These are phyloP conservation scores for Acanthiza pusilla DNA, from an alignment of 2,797 vertebrate species.

Conservation along the genomic window DNA sequence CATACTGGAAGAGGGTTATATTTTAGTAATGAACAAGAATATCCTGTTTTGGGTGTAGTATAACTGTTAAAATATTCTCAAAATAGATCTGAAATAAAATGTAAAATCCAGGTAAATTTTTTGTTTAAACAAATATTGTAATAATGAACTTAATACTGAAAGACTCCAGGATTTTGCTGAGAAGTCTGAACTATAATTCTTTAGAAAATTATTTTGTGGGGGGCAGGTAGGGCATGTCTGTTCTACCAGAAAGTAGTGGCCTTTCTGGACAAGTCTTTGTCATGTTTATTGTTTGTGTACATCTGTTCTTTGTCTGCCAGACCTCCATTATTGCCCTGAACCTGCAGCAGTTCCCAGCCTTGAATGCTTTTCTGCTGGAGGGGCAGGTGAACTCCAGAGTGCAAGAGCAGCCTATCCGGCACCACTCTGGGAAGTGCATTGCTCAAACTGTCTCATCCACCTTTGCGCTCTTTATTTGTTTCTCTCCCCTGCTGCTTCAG, in stretches of 20 bases:
- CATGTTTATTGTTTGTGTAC: fast-evolving
- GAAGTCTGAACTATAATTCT: not conserved
- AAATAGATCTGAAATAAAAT: not conserved
- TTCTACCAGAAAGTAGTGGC: not conserved
- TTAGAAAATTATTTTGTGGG: not conserved
- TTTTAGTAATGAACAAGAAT: not conserved
- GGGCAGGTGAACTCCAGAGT: not conserved
- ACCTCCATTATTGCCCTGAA: fast-evolving
- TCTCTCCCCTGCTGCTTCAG: conserved; percentile 34
- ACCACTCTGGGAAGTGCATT: not conserved
- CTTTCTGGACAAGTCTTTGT: not conserved
- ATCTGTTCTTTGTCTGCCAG: not conserved
- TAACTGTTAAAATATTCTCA: not conserved
- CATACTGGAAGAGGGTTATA: fast-evolving
- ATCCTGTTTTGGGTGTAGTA: not conserved
- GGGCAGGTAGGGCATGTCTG: too few species aligned
- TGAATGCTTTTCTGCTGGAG: not conserved
- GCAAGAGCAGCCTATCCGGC: not conserved
- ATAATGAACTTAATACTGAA: too few species aligned
- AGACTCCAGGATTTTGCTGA: not conserved
- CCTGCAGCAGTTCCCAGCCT: not conserved
- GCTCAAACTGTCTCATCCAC: not conserved
- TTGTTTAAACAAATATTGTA: not conserved
- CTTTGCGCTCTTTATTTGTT: conserved; percentile 39
- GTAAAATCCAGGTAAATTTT: not conserved